Conservation (phyloP, 2,797 vertebrate species). For the Acropternis orthonyx region DNA sequence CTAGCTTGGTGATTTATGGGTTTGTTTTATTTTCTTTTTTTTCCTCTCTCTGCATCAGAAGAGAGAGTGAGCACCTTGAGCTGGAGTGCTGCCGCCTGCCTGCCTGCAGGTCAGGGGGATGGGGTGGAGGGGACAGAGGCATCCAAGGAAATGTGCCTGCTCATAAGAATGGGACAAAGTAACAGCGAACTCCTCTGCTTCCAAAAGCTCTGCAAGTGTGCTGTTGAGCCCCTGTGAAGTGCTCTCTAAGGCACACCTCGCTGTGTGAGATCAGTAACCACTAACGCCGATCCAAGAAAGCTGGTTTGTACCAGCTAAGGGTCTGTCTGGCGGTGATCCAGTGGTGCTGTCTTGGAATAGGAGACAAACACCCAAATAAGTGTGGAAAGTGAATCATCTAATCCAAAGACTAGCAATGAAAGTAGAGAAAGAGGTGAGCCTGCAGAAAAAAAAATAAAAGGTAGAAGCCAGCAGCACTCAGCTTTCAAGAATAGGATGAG, state of each 20-base stretch:
- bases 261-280: background rate
- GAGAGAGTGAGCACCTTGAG: background rate
- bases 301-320: background rate
- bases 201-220: background rate
- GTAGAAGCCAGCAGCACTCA: background rate
- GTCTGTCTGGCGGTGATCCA: background rate
- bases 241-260: background rate
- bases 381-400: background rate
- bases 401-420: background rate
- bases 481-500: background rate
- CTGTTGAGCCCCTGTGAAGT: background rate
- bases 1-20: constrained; percentile 46
- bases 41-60: background rate
- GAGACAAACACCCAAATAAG: background rate
- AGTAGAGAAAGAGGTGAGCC: background rate
- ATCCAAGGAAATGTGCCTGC: background rate
- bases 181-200: background rate
- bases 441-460: background rate
- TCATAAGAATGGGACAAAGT: accelerated
- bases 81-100: accelerated
- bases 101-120: accelerated
- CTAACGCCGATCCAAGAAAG: background rate
- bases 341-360: background rate
- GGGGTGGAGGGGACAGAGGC: background rate
- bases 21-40: constrained; percentile 23